Evolutionary conservation across 2,113 vertebrate genomes (phyloP).

Genomic region (Hippocampus abdominalis): DNA sequence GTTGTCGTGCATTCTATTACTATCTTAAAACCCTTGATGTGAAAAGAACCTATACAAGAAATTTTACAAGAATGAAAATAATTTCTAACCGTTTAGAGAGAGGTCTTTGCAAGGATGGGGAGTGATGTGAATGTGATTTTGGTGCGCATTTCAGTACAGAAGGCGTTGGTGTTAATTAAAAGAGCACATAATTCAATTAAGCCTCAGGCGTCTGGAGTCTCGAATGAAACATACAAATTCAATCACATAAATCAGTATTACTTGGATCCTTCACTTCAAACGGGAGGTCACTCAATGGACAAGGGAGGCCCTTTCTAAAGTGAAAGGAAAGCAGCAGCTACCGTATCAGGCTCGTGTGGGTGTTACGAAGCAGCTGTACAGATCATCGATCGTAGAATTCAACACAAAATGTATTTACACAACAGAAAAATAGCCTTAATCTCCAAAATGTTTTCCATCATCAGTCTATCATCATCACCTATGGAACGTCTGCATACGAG

Average conservation of each 20-base stretch:
- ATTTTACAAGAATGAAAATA: neutral
- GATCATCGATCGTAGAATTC: neutral
- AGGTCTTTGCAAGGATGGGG: neutral
- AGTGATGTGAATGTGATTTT: neutral
- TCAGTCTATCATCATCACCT: neutral
- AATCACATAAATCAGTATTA: neutral
- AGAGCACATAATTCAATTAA: conserved; percentile 1
- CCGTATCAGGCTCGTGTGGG: neutral
- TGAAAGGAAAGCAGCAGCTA: neutral
- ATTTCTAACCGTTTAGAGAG: conserved; percentile 3
- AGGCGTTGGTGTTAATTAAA: conserved; percentile 10
- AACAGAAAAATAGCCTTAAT: neutral
- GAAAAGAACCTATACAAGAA: neutral
- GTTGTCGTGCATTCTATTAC: no score
- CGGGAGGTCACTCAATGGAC: conserved; percentile 6
- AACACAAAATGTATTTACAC: neutral
- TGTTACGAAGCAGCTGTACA: neutral
- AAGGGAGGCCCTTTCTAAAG: conserved; percentile 3
- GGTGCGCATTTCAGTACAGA: neutral
- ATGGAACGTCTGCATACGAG: neutral
- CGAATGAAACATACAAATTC: conserved; percentile 21
- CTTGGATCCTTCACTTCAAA: conserved; percentile 8
- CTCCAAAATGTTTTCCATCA: neutral
- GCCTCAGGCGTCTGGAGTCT: neutral
- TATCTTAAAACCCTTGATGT: neutral